A percentile compares a stretch with the other conserved stretches of the same genome.
Evolutionary conservation across 2,888 invertebrate genomes (phyloP).

Genomic region (Oxytorus armatus): DNA sequence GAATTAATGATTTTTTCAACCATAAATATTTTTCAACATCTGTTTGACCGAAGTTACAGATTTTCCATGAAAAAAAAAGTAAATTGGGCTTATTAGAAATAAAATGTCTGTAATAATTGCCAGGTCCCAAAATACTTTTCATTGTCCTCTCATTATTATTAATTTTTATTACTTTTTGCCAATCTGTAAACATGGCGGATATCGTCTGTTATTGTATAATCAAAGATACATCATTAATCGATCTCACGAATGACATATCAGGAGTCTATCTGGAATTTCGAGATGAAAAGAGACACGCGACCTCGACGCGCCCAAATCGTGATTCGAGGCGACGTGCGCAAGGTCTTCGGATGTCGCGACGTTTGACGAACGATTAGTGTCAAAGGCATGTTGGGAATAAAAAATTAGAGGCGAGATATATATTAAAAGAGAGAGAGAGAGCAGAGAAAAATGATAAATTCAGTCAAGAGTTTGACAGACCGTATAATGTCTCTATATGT

Average conservation of each 20-base stretch:
- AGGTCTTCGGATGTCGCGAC: conserved; percentile 26
- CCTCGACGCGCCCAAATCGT: conserved; percentile 44
- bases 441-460: background rate
- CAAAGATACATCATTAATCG: background rate
- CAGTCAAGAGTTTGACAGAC: conserved; percentile 33
- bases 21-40: too few species aligned
- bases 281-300: background rate
- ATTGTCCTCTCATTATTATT: conserved; percentile 32
- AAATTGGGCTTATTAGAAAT: too few species aligned
- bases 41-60: too few species aligned
- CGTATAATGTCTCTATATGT: conserved; percentile 49
- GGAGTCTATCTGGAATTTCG: background rate
- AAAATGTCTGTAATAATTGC: too few species aligned
- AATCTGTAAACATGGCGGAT: conserved; percentile 20
- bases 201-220: conserved; percentile 2
- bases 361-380: conserved; percentile 52
- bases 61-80: too few species aligned
- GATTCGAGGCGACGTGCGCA: conserved; percentile 33
- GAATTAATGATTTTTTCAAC: too few species aligned
- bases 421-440: background rate
- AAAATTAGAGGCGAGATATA: conserved; percentile 15
- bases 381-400: conserved; percentile 28
- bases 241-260: conserved; percentile 29
- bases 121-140: too few species aligned
- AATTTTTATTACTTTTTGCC: background rate